Conservation (phyloP, 1,140 invertebrate species). For the Lordiphosa collinella region DNA sequence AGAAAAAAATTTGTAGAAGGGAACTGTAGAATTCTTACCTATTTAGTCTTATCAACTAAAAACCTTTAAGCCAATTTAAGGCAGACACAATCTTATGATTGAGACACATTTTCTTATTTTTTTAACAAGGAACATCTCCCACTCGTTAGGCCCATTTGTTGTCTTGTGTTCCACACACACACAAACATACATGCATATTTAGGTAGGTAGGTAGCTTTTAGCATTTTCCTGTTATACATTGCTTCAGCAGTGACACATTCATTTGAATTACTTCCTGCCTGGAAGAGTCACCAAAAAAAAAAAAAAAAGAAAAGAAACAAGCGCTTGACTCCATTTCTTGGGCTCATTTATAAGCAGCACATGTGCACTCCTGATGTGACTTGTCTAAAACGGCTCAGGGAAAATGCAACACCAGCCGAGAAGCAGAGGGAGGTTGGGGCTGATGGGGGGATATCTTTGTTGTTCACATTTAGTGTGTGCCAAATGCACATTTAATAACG, state of each 20-base stretch:
- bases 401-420: conserved; percentile 12
- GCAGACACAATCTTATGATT: too few species aligned
- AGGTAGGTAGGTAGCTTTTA: background rate
- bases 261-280: conserved; percentile 58
- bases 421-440: background rate
- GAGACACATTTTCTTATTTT: too few species aligned
- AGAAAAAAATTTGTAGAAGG: too few species aligned
- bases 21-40: too few species aligned
- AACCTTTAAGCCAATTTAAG: too few species aligned
- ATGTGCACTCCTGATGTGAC: conserved; percentile 49
- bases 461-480: conserved; percentile 69
- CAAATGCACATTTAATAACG: conserved; percentile 79
- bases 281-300: conserved; percentile 9
- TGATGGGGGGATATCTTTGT: conserved; percentile 5
- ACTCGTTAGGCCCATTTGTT: conserved; percentile 5
- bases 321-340: conserved; percentile 42
- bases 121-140: too few species aligned
- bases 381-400: conserved; percentile 44
- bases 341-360: conserved; percentile 59
- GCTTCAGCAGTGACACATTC: conserved; percentile 48
- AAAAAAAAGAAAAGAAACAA: conserved; percentile 2
- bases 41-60: too few species aligned
- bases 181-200: conserved; percentile 9
- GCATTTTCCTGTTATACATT: conserved; percentile 4
- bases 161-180: background rate